Evolutionary conservation across 2,113 vertebrate genomes (phyloP), one percentile per base, ranked within the genome.

Genomic region (Odontesthes bonariensis): DNA sequence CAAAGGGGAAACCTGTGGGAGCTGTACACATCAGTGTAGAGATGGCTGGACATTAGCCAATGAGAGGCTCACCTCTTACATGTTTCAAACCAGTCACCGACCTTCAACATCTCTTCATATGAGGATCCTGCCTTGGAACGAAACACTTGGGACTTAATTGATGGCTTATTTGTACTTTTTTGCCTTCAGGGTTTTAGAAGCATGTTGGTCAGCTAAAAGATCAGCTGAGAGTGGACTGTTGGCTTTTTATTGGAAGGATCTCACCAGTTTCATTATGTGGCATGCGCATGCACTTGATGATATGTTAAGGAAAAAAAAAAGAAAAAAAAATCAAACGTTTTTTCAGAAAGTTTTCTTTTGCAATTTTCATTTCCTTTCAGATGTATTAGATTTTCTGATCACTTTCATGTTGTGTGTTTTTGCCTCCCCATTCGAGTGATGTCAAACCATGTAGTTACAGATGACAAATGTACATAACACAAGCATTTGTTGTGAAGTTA

Each of bases 251-350:
- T 78, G 67, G 88, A 95, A 89, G 88, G 90, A 95, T 94, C 93
- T 94, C 92, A 90, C 92, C 91, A 82, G 88, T 93, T 91, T 94
- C 93, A 79, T 84, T 86, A 71, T 86, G 90, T 70, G 92, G 94
- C 94, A 92, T 93, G 90, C 85, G 85, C 95, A 91, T 92, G 91
- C 93, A 93, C 89, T 95, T 93, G 89, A 91, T 92, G 89, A 90
- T 83, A 89, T 91, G 75, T 92, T 87, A 72, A 61, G 56, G 44
- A 79, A 83, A 77, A 75, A 38, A 59, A 74, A 84, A 22, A 56
- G 58, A 56, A 44, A 68, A 83, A 75, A 88, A 75, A 53, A 44
- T 44, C 42, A 44, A 79, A 90, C 65, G 42, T 86, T 83, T 87
- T 80, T 89, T 94, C 91, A 89, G 58, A 38, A 85, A 81, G 85